Conservation (phyloP, 2,113 vertebrate genomes). For the Corythornis cristatus region DNA sequence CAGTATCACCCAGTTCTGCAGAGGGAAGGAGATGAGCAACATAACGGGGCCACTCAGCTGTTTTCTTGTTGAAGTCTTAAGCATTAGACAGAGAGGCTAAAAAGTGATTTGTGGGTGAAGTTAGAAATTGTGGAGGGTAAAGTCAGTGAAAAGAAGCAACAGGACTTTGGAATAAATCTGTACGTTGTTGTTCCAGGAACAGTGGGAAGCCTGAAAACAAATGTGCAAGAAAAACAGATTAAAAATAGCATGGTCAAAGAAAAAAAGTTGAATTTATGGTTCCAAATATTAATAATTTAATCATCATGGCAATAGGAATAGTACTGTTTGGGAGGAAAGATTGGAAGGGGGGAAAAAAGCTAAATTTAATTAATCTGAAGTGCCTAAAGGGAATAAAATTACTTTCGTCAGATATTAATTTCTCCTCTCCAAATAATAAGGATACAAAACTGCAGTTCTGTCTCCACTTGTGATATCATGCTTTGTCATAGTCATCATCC, state of each 20-base stretch:
- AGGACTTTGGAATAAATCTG: not conserved
- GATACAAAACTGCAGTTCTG: not conserved
- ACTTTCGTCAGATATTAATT: not conserved
- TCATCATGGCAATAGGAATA: not conserved
- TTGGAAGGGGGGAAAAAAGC: not conserved
- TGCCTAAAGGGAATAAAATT: not conserved
- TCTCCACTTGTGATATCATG: not conserved
- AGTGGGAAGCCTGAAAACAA: not conserved
- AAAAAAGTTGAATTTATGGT: not conserved
- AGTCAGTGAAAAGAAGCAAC: not conserved
- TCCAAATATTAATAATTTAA: not conserved
- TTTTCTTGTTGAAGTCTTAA: rapidly evolving
- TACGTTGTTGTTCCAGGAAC: not conserved
- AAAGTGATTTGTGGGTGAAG: not conserved
- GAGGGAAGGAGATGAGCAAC: not conserved
- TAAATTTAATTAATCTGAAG: not conserved
- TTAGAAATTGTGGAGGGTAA: not conserved
- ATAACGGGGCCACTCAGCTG: rapidly evolving
- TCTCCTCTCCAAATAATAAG: not conserved
- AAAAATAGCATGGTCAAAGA: not conserved
- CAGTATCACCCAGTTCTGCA: not conserved
- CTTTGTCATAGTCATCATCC: not conserved
- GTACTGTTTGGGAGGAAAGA: not conserved
- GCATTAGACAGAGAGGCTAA: rapidly evolving
- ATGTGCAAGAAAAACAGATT: not conserved